A percentile compares a stretch with the other conserved stretches of the same genome.
phyloP scores from a whole-genome alignment of 2,888 invertebrate genomes.

The Latrodectus hesperus region DNA sequence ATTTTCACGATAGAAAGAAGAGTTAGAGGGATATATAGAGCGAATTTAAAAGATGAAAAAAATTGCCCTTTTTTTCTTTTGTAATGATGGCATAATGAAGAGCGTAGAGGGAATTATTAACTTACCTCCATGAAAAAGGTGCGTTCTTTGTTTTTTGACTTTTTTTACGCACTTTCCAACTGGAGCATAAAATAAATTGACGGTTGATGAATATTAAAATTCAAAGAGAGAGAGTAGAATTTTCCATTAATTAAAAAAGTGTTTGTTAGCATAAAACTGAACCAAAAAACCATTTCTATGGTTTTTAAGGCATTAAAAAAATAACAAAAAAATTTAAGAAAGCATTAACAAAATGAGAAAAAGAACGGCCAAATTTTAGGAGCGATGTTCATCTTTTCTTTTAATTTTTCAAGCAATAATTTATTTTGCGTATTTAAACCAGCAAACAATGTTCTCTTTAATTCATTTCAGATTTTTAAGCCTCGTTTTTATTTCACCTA shows the following conservation, averaged over 20 bases:
- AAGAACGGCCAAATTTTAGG: too few species aligned
- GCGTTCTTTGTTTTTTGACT: constrained; percentile 31
- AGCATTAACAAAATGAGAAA: constrained; percentile 1
- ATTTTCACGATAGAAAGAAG: too few species aligned
- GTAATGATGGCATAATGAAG: constrained; percentile 64
- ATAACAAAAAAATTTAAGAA: background rate
- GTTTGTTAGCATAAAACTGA: constrained; percentile 36
- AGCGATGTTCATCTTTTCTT: too few species aligned
- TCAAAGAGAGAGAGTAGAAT: constrained; percentile 29
- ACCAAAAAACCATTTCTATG: background rate
- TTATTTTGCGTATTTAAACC: too few species aligned
- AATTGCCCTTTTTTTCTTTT: constrained; percentile 10
- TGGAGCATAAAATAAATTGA: constrained; percentile 61
- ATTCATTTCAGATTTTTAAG: too few species aligned
- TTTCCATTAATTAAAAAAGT: constrained; percentile 60
- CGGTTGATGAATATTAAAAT: constrained; percentile 55
- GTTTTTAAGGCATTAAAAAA: background rate
- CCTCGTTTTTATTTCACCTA: too few species aligned
- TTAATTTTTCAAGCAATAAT: too few species aligned
- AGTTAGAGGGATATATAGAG: background rate
- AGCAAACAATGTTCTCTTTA: too few species aligned
- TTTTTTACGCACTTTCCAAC: constrained; percentile 21
- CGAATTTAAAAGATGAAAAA: background rate
- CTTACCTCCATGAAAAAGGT: constrained; percentile 43
- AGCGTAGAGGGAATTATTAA: constrained; percentile 61